Percentiles rank a stretch among this genome's conserved stretches.
Conservation (phyloP, 2,797 vertebrate genomes). For the Alca torda region DNA sequence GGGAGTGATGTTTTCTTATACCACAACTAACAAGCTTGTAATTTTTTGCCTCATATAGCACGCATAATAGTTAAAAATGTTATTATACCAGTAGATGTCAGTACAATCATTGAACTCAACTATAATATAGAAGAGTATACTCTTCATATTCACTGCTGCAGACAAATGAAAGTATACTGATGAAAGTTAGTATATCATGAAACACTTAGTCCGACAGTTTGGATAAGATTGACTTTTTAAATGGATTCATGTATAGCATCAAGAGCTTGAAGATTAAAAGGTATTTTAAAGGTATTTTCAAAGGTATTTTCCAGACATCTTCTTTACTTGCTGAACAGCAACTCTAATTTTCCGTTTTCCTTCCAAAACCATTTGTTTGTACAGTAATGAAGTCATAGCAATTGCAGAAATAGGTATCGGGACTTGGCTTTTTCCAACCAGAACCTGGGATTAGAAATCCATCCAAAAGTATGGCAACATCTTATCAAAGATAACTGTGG, state of each 20-base stretch:
- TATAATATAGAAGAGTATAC: not conserved
- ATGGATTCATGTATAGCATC: not conserved
- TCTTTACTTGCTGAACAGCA: not conserved
- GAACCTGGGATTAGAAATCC: not conserved
- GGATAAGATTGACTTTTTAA: not conserved
- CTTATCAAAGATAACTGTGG: not conserved
- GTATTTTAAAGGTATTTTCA: not conserved
- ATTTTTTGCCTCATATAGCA: not conserved
- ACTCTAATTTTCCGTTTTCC: not conserved
- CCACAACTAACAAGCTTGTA: not conserved
- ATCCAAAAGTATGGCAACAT: not conserved
- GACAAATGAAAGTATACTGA: constrained; percentile 15
- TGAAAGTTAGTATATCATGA: constrained; percentile 37
- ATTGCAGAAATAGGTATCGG: not conserved
- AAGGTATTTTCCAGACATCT: not conserved
- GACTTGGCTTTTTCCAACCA: not conserved
- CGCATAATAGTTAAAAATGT: not conserved
- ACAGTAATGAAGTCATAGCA: not conserved
- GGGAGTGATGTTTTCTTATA: not conserved
- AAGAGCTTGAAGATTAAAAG: not conserved
- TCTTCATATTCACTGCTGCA: not conserved
- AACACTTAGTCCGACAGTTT: constrained; percentile 8
- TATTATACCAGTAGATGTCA: constrained; percentile 77
- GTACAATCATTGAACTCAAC: constrained; percentile 68
- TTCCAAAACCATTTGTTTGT: not conserved